phyloP scores from a whole-genome alignment of 2,797 vertebrate genomes.

The Ispidina lecontei region DNA sequence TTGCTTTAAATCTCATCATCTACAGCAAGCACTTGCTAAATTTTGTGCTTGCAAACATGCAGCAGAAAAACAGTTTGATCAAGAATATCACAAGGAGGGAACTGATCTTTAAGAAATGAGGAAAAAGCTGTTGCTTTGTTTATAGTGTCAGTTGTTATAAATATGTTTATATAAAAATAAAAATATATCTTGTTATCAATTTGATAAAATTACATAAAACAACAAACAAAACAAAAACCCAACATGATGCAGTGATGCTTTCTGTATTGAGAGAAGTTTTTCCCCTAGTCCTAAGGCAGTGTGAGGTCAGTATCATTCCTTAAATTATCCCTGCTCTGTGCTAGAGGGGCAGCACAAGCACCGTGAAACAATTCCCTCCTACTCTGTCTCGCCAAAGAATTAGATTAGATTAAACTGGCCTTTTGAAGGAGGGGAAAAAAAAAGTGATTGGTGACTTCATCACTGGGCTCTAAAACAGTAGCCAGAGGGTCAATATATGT shows the following conservation, averaged over 20 bases:
- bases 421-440: background rate
- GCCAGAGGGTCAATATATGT: background rate
- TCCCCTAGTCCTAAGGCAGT: background rate
- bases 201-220: too few species aligned
- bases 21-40: background rate
- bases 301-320: conserved; percentile 24
- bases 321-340: conserved; percentile 21
- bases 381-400: conserved; percentile 34
- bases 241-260: background rate
- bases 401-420: conserved; percentile 31
- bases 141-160: too few species aligned
- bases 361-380: conserved; percentile 18
- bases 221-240: background rate
- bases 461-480: background rate
- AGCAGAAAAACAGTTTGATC: background rate
- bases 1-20: background rate
- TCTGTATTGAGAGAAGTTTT: background rate
- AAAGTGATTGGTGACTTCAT: background rate
- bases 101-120: background rate
- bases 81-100: background rate
- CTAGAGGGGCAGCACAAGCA: background rate
- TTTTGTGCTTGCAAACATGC: background rate
- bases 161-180: too few species aligned
- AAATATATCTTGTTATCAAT: too few species aligned
- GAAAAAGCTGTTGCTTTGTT: background rate